Evolutionary conservation across 2,113 vertebrate species (phyloP), one percentile per base, ranked within the genome.

Genomic region (Brachyhypopomus occidentalis): DNA sequence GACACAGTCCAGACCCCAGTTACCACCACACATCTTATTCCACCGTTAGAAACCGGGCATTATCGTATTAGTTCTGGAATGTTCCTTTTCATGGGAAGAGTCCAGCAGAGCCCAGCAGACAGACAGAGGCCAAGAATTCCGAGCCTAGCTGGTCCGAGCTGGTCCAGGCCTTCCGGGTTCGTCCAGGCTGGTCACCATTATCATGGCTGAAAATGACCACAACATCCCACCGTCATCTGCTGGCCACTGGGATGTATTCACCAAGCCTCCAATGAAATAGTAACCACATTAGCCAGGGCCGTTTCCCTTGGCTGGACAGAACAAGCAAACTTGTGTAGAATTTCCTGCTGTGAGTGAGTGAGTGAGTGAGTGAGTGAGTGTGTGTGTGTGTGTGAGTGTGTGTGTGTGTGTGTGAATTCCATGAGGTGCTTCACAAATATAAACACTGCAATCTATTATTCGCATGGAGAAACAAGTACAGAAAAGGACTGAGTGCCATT

Each of bases 61-160:
- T 86, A 84, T 80, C 66, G 78, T 87, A 87, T 87, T 84, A 85
- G 86, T 72, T 71, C 48, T 75, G 78, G 80, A 84, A 85, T 87
- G 80, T 77, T 80, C 70, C 69, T 64, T 77, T 79, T 80, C 69
- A 56, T 84, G 77, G 62, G 82, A 79, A 84, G 64, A 58, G 77
- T 78, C 70, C 38, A 36, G 60, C 45, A 74, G 59, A 19, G 69
- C 41, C 41, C 23, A 27, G 52, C 25, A 75, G 34, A 79, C 45
- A 11, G 11, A 45, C 36, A 41, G 5, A 27, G 52, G 67, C 69
- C 30, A 62, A 48, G 72, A 23, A 78, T 64, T 41, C 27, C 66
- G 8, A 5, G 30, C 27, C 74, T 36, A 48, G 45, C 45, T 52
- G 45, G 12, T 52, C 45, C 12, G 45, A 77, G 63, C 38, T 38